Base-by-base conservation (phyloP, 2,113 vertebrate genomes). In the Eurystomus gularis region DNA sequence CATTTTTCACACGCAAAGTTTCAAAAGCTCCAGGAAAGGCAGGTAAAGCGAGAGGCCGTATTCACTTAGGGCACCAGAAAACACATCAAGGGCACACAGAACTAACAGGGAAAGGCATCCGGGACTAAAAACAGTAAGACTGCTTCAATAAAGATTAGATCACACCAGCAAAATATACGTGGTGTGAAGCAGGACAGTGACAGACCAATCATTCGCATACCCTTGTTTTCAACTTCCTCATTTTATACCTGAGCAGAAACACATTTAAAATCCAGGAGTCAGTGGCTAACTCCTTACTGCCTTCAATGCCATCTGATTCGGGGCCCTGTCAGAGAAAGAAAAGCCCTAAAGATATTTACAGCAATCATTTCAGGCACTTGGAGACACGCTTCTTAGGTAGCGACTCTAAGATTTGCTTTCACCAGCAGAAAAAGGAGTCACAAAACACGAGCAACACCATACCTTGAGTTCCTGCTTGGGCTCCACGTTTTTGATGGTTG, bases 381-480 rank as follows among this genome's bases (percentile, higher is more conserved):
- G 29, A 68, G 48, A 37, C 16, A 40, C 31, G n/a, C 19, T 91
- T 69, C 29, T 1, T 33, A 48, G 9, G 33, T 10, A 87, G 35
- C 31, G 71, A 21, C 17, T 77, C 60, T 33, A 18, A 33, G 20
- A 9, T 13, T 48, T 3, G 2, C 57, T 51, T 85, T 62, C n/a
- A 40, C 8, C 54, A 60, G 29, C 0, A 76, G n/a, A 51, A 70
- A 81, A 51, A 17, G 2, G 4, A 86, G 55, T 29, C 57, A 28
- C 10, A 3, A 42, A 69, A 57, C 21, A 71, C 0, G 2, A 66
- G 57, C 39, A 57, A 69, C 9, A 40, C 42, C 64, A 31, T 97
- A 99, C 99, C 99, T 99, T 99, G 40, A 99, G 99, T 40, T 99
- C 99, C 93, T 99, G 99, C 95, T 99, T 99, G 88, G 99, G 99